Evolutionary conservation across 2,888 invertebrate genomes (phyloP).

Genomic region (Arge pagana): DNA sequence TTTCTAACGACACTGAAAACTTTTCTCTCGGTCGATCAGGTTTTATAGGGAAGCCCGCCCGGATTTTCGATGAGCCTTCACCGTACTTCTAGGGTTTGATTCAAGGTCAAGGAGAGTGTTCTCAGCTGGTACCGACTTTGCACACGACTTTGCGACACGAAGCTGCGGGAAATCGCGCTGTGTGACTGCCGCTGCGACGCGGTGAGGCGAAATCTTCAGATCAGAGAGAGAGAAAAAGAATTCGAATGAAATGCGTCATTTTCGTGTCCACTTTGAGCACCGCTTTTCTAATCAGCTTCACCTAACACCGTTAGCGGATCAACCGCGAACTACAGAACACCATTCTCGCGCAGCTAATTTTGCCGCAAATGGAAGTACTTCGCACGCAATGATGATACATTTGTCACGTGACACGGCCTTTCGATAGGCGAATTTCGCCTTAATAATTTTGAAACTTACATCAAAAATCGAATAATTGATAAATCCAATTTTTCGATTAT

Average conservation of each 20-base stretch:
- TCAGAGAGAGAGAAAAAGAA: neutral
- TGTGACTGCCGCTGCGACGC: neutral
- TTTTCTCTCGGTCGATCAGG: constrained; percentile 49
- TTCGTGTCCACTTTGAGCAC: constrained; percentile 4
- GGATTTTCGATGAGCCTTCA: constrained; percentile 40
- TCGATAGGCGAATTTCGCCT: too few species aligned
- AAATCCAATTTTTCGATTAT: too few species aligned
- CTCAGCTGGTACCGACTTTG: too few species aligned
- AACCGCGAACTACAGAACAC: neutral
- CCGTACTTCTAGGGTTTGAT: constrained; percentile 49
- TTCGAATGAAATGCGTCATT: neutral
- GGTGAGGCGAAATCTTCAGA: neutral
- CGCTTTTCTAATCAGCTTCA: constrained; percentile 10
- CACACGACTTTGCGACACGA: too few species aligned
- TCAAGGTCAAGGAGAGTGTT: constrained; percentile 34
- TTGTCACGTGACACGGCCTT: too few species aligned
- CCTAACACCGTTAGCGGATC: constrained; percentile 18
- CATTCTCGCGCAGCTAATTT: too few species aligned
- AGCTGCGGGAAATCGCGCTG: too few species aligned
- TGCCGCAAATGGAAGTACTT: too few species aligned
- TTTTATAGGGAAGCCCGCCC: constrained; percentile 52
- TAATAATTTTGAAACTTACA: too few species aligned
- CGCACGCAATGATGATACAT: too few species aligned
- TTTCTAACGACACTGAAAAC: constrained; percentile 37
- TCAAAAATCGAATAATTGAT: too few species aligned